Conservation (phyloP, 2,797 vertebrate species). For the Peromyscus eremicus region DNA sequence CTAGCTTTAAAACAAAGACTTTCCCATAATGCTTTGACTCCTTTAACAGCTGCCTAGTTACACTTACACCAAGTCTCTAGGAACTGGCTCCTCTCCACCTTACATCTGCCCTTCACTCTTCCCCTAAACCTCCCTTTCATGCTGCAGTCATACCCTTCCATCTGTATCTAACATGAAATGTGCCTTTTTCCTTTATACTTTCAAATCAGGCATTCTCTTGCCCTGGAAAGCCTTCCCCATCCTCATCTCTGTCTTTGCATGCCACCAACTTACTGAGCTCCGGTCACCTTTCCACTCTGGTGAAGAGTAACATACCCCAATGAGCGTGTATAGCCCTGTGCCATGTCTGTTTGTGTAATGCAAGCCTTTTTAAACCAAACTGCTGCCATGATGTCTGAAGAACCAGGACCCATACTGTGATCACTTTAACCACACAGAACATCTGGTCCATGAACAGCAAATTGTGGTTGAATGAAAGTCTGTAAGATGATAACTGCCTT, state of each 20-base stretch:
- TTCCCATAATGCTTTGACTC: not conserved
- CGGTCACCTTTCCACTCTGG: not conserved
- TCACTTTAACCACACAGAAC: not conserved
- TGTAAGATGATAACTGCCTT: conserved; percentile 14
- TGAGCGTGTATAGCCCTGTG: not conserved
- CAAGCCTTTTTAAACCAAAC: not conserved
- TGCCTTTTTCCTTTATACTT: not conserved
- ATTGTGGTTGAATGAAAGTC: not conserved
- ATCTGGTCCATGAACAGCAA: not conserved
- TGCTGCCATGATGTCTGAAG: not conserved
- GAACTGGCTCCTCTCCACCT: not conserved
- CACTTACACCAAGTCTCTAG: not conserved
- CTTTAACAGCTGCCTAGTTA: not conserved
- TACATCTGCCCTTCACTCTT: not conserved
- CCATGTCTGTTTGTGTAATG: not conserved
- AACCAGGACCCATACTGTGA: not conserved
- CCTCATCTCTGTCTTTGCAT: not conserved
- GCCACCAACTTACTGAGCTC: not conserved
- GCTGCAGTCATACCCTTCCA: not conserved
- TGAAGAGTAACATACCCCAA: not conserved
- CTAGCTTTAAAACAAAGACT: conserved; percentile 30
- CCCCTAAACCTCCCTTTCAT: too few species aligned
- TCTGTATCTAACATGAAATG: not conserved
- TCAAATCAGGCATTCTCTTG: not conserved
- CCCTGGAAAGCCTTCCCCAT: not conserved